Evolutionary conservation across 2,113 vertebrate genomes (phyloP), one percentile per base, ranked within the genome.

Genomic region (Erythrolamprus reginae): DNA sequence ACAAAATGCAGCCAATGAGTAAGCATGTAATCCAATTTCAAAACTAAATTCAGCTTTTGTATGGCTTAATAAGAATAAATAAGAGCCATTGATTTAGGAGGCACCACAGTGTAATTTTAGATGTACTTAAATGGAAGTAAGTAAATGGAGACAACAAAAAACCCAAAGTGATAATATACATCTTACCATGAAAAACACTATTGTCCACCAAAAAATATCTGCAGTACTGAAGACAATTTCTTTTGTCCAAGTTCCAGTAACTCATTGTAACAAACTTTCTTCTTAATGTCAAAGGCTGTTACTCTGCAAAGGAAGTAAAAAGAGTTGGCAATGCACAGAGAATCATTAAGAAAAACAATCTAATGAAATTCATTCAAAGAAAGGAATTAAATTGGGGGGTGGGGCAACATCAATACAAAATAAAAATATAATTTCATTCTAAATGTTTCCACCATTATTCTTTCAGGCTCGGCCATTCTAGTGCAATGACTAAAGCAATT

Each of bases 191-290:
- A 95, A 98, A 99, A 48, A 93, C 96, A 8, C 98, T 97, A 93
- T 99, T 99, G 97, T 99, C 98, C 87, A 97, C 97, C 21, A 99
- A 96, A 95, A 99, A 99, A 96, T 99, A 99, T 42, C 98, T 93
- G 94, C 98, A 97, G 95, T 99, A 99, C 93, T 98, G 98, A 88
- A 98, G 96, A 23, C 97, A 96, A 91, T 93, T 96, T 91, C 96
- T 98, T 93, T 96, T 97, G 93, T 97, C 97, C 94, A 96, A 94
- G 91, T 97, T 97, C 97, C 98, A 97, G 96, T 97, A 97, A 94
- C 97, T 99, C 98, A 99, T 98, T 61, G 88, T 96, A 65, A 86
- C 84, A 10, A n/a, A 28, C n/a, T 17, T 9, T 52, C 93, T 50
- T 88, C 94, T 95, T 95, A 93, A 95, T 96, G 97, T 97, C 95